Percentiles rank a stretch among this genome's conserved stretches.
Conservation (phyloP, 2,888 invertebrate genomes). For the Caenorhabditis parvicauda region DNA sequence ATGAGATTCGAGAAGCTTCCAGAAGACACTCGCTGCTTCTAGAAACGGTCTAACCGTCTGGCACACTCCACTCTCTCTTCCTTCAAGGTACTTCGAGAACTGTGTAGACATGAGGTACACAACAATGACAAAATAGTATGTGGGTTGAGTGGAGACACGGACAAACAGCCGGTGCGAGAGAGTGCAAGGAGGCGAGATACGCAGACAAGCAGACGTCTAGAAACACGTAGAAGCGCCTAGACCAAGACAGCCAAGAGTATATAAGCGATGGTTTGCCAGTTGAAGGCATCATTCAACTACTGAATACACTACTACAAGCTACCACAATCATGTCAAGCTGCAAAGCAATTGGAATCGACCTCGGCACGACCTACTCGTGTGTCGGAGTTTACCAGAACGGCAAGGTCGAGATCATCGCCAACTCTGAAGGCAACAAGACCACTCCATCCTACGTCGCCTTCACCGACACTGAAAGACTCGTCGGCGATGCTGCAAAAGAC, state of each 20-base stretch:
- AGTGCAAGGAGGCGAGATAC: no score
- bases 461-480: conserved; percentile 66
- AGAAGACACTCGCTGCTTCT: no score
- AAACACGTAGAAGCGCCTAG: conserved; percentile 11
- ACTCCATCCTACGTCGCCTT: conserved; percentile 71
- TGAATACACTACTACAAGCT: conserved; percentile 8
- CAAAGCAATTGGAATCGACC: conserved; percentile 40
- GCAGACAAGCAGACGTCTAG: neutral
- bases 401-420: conserved; percentile 21
- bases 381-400: conserved; percentile 40
- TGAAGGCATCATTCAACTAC: conserved; percentile 3
- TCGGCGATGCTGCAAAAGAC: conserved; percentile 67
- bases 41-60: no score
- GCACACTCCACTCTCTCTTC: no score
- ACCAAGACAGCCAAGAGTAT: conserved; percentile 2
- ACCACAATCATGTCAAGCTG: conserved; percentile 30
- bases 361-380: conserved; percentile 37
- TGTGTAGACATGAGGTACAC: no score
- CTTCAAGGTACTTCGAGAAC: no score
- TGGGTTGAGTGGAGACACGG: no score
- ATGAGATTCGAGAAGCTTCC: no score
- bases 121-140: no score
- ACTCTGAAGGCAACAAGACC: conserved; percentile 71
- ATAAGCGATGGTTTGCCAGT: conserved; percentile 5
- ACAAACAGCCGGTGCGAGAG: no score